Base-by-base conservation (phyloP, 2,888 invertebrate genomes). In the Aphelenchoides bicaudatus region DNA sequence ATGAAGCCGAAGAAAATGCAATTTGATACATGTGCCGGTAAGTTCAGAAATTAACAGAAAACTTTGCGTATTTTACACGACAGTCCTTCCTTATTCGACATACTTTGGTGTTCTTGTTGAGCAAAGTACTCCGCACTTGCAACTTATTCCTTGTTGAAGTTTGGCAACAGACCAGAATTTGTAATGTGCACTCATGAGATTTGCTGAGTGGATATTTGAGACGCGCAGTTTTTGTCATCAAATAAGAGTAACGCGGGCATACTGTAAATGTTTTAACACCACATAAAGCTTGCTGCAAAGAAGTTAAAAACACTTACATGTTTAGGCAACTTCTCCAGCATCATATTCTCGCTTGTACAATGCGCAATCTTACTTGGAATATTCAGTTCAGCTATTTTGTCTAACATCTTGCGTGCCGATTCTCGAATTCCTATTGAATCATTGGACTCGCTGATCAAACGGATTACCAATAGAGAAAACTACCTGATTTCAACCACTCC, bases 341-440 rank as follows among this genome's bases (percentile, higher is more conserved):
- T 43, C 21, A 21, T 6, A 10, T 43, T 43, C 43, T 43, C 43
- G 43, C 23, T 43, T 19, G n/a, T 43, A 10, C 43, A 43, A 43
- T 19, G 16, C 6, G 43, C 25, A 10, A 25, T 43, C 10, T 25
- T 43, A 8, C 43, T 43, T 6, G 43, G 43, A n/a, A 21, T 43
- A 10, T 43, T 43, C 23, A 25, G 43, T 8, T 6, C 43, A 25
- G 16, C 21, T 19, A 43, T 43, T n/a, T 25, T 43, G 8, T 8
- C 43, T 6, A 43, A 43, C 43, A 43, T 43, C 43, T 6, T 43
- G 10, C 43, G 23, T 8, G 6, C 43, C 8, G 43, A 43, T 19
- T 19, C n/a, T n/a, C 10, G 43, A 43, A 10, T 6, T n/a, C 43
- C 23, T 6, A 10, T 19, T 25, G 21, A 6, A 43, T 25, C 10